phyloP scores from a whole-genome alignment of 2,797 vertebrate species.

The Sebastes itinus region DNA sequence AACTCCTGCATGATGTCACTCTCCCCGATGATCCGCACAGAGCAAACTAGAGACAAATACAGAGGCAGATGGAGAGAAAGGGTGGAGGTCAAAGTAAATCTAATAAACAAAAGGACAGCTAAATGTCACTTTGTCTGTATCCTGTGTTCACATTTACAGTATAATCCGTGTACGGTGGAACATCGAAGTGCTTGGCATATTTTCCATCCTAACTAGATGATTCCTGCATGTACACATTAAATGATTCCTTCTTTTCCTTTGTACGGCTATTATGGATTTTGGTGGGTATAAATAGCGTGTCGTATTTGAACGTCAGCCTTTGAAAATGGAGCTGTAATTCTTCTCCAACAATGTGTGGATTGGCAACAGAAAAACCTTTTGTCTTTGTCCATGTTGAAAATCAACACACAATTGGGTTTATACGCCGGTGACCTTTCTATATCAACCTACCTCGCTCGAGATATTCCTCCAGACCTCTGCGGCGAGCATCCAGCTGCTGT shows the following conservation, averaged over 20 bases:
- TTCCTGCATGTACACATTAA: not conserved
- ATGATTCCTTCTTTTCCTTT: not conserved
- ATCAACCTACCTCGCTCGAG: conserved; percentile 78
- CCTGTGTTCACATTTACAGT: not conserved
- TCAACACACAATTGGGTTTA: not conserved
- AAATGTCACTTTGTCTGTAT: not conserved
- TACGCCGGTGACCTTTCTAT: not conserved
- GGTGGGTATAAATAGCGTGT: not conserved
- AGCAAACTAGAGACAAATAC: conserved; percentile 84
- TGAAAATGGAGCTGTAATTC: not conserved
- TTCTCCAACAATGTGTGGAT: not conserved
- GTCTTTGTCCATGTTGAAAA: not conserved
- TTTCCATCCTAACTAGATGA: not conserved
- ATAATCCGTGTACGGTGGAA: not conserved
- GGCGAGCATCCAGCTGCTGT: conserved; percentile 93
- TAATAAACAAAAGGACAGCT: conserved; percentile 11
- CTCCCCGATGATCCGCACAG: conserved; percentile 95
- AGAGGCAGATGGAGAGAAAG: conserved; percentile 2
- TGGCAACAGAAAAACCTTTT: not conserved
- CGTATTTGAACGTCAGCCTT: not conserved
- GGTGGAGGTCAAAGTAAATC: not conserved
- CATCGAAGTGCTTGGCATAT: not conserved
- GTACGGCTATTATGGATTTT: not conserved
- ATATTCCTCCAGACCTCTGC: conserved; percentile 95
- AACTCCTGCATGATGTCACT: conserved; percentile 99